A percentile compares a stretch with the other conserved stretches of the same genome.
Conservation (phyloP, 1,140 invertebrate species). For the Glomeris maerens region DNA sequence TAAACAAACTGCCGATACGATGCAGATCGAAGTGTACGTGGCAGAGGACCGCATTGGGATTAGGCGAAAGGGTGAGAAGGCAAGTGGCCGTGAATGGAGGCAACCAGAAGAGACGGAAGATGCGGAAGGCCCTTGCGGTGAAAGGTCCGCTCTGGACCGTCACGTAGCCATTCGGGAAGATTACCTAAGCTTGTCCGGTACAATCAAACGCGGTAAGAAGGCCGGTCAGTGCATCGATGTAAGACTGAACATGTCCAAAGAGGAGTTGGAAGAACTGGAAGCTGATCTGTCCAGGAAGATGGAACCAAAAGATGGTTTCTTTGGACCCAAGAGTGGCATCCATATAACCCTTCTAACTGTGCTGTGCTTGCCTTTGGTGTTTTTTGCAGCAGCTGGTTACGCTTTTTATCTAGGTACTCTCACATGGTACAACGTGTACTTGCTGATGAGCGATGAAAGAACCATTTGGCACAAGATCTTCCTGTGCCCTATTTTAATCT, state of each 20-base stretch:
- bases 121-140: not conserved
- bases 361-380: slow-evolving; percentile 48
- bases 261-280: slow-evolving; percentile 50
- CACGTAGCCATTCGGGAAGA: slow-evolving; percentile 4
- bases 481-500: slow-evolving; percentile 47
- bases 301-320: slow-evolving; percentile 41
- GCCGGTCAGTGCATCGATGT: slow-evolving; percentile 56
- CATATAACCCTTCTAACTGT: slow-evolving; percentile 51
- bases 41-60: not conserved
- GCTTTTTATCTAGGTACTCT: slow-evolving; percentile 59
- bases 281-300: slow-evolving; percentile 44
- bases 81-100: not conserved
- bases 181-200: slow-evolving; percentile 41
- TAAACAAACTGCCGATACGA: not conserved
- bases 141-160: slow-evolving; percentile 8
- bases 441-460: slow-evolving; percentile 51
- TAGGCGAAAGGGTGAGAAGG: not conserved
- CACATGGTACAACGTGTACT: slow-evolving; percentile 61
- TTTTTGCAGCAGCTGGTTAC: slow-evolving; percentile 44
- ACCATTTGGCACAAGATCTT: slow-evolving; percentile 35
- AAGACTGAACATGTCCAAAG: slow-evolving; percentile 41
- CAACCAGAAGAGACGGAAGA: not conserved
- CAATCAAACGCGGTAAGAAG: slow-evolving; percentile 53
- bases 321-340: slow-evolving; percentile 42
- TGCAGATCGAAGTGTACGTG: not conserved